These are phyloP conservation scores for Machaerirhynchus nigripectus DNA, from an alignment of 2,113 vertebrate genomes.

Conservation along the genomic window DNA sequence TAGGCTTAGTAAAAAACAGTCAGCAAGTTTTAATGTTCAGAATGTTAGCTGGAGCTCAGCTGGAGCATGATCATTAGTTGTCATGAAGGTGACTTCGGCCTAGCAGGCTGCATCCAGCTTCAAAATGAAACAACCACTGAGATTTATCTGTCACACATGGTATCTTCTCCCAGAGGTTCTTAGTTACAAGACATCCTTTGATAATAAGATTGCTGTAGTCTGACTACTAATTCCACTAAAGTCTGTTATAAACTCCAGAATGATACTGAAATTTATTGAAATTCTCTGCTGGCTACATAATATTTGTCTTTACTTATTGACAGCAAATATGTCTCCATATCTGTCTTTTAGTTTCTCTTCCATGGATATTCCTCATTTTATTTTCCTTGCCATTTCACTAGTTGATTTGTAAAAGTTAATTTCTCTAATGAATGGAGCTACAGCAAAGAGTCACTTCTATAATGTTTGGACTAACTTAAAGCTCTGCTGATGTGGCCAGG, in stretches of 20 bases:
- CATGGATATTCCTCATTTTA: neutral
- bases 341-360: neutral
- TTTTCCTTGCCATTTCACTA: neutral
- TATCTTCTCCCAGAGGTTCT: neutral
- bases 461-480: neutral
- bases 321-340: neutral
- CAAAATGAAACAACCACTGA: neutral
- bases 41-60: neutral
- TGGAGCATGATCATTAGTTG: neutral
- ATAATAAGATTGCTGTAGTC: neutral
- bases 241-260: neutral
- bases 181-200: neutral
- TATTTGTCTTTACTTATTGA: neutral
- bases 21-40: neutral
- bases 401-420: neutral
- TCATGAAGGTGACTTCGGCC: neutral
- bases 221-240: neutral
- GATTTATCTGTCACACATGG: fast-evolving
- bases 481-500: neutral
- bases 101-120: neutral
- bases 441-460: neutral
- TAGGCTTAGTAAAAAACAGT: neutral
- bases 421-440: neutral
- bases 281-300: neutral
- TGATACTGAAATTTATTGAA: neutral